Evolutionary conservation across 1,140 invertebrate species (phyloP), one percentile per base, ranked within the genome.

Genomic region (Drosophila pandora): DNA sequence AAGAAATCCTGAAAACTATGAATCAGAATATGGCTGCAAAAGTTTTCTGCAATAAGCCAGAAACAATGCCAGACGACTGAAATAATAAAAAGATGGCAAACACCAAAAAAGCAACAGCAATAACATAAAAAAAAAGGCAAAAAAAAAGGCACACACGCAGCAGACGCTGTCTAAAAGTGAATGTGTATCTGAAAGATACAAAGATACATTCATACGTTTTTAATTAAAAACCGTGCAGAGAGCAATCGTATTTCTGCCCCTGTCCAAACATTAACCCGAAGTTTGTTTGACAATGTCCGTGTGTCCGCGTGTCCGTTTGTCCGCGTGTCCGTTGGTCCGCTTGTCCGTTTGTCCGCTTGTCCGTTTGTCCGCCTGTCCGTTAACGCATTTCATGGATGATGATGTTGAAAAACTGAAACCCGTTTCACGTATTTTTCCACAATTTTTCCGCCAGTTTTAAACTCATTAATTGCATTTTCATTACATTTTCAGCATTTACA

Each of bases 381-480:
- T 21, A 37, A 43, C 41, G 41, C 41, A 43, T 43, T 17, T 43
- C 41, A 43, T 43, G 37, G 52, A 62, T 56, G 57, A 52, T 52
- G 32, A 65, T 65, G 57, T 63, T 41, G 62, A 62, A 59, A 58
- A 21, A 30, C 10, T 34, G 34, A 30, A 85, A 85, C 81, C 78
- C 83, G 82, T 85, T 85, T 75, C 64, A 79, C 60, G 56, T 83
- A 71, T 75, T 77, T 70, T 79, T 79, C 69, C 64, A 74, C 73
- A 74, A 78, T 87, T 85, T 37, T 85, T 87, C 81, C 82, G 82
- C 81, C 34, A 37, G 81, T 84, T 85, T 87, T 82, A 82, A 82
- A 83, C 81, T 85, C 81, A 85, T 85, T 85, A 85, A 85, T 85
- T 85, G 82, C 82, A 85, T 82, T 81, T 85, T 82, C 77, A 87